These are phyloP conservation scores for Acanthosepion pharaonis DNA, from an alignment of 2,888 invertebrate species.

Conservation along the genomic window DNA sequence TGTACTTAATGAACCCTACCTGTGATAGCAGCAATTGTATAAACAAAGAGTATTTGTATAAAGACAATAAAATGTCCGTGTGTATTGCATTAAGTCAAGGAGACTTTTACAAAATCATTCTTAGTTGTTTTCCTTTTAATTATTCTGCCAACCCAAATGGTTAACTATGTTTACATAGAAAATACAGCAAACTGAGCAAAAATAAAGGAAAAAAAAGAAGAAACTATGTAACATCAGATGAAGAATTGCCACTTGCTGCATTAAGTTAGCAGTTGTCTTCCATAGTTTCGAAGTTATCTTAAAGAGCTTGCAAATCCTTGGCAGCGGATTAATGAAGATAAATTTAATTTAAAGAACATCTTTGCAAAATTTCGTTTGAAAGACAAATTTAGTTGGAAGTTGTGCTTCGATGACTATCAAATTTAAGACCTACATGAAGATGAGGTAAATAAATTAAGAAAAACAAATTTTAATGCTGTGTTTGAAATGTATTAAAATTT, in stretches of 20 bases:
- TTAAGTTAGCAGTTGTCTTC: background rate
- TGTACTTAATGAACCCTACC: too few relatives aligned
- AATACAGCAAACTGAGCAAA: background rate
- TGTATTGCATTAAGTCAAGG: background rate
- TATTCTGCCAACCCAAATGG: background rate
- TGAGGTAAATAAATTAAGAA: too few relatives aligned
- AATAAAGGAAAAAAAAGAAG: background rate
- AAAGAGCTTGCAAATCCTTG: background rate
- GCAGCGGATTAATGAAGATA: background rate
- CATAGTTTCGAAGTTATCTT: too few relatives aligned
- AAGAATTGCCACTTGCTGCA: background rate
- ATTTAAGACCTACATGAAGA: background rate
- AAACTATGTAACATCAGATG: background rate
- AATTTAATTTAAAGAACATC: background rate
- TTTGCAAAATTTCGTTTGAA: background rate
- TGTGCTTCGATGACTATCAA: background rate
- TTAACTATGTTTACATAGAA: background rate
- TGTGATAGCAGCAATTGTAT: too few relatives aligned
- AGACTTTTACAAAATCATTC: background rate
- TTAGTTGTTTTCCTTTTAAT: background rate
- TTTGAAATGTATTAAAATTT: too few relatives aligned
- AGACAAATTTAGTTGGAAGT: background rate
- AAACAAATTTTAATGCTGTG: too few relatives aligned
- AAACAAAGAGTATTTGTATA: background rate
- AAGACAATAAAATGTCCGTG: background rate